A percentile compares a stretch with the other conserved stretches of the same genome.
Conservation (phyloP, 2,888 invertebrate species). For the Thymelicus sylvestris region DNA sequence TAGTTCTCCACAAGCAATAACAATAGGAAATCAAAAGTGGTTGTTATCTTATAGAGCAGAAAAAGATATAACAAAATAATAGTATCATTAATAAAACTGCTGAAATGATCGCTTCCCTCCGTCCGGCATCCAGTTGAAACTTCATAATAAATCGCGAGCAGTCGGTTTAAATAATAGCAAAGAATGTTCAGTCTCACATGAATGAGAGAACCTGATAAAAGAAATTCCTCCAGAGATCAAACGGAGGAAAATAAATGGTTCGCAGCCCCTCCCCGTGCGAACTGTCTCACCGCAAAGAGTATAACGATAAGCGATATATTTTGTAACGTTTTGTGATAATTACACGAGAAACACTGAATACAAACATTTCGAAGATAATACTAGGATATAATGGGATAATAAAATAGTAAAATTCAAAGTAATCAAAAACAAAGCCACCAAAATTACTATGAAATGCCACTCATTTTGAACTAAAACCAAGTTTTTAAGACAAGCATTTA, state of each 20-base stretch:
- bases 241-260: slow-evolving; percentile 64
- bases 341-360: no score
- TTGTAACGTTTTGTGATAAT: neutral
- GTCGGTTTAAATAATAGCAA: slow-evolving; percentile 48
- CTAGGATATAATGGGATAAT: no score
- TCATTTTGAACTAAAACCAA: no score
- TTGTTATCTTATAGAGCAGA: slow-evolving; percentile 7
- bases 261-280: slow-evolving; percentile 40
- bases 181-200: slow-evolving; percentile 54
- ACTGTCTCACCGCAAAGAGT: neutral
- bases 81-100: slow-evolving; percentile 44
- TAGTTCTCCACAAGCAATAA: no score
- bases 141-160: slow-evolving; percentile 49
- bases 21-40: no score
- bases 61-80: slow-evolving; percentile 30
- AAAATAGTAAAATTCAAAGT: no score
- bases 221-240: slow-evolving; percentile 66
- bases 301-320: slow-evolving; percentile 2
- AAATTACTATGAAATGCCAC: no score
- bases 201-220: slow-evolving; percentile 66
- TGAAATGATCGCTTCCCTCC: slow-evolving; percentile 45
- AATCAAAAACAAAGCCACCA: no score
- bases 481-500: no score
- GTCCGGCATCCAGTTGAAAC: slow-evolving; percentile 40
- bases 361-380: no score